phyloP scores from a whole-genome alignment of 2,113 vertebrate genomes.

The Pavo muticus region DNA sequence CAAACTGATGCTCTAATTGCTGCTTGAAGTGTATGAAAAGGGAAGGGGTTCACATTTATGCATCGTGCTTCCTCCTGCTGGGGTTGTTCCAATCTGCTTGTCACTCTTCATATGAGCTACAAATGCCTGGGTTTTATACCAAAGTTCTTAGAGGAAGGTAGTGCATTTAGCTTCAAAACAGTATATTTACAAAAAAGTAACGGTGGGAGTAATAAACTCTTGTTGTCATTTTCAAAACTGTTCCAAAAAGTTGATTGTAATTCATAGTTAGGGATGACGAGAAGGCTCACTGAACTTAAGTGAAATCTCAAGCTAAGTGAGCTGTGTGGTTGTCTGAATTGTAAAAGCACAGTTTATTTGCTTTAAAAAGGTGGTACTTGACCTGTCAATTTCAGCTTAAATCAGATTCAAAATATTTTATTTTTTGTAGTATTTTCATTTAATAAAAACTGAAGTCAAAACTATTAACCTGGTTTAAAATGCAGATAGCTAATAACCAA shows the following conservation, averaged over 20 bases:
- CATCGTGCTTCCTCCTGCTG: neutral
- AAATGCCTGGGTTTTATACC: neutral
- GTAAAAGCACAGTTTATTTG: neutral
- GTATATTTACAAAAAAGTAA: neutral
- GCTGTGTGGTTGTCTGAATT: neutral
- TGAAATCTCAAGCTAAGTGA: neutral
- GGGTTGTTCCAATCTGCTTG: neutral
- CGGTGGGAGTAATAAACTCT: neutral
- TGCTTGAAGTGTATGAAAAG: neutral
- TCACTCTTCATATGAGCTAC: neutral
- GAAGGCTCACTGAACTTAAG: neutral
- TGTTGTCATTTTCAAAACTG: neutral
- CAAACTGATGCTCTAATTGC: neutral
- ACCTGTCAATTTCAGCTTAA: neutral
- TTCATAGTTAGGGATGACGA: neutral
- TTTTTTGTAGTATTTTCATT: neutral
- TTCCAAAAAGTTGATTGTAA: neutral
- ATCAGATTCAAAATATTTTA: neutral
- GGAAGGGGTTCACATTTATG: neutral
- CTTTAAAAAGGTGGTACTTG: neutral
- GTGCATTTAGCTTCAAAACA: neutral
- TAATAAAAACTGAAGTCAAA: neutral
- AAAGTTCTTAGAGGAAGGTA: neutral
- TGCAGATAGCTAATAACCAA: neutral
- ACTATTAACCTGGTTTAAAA: neutral